Conservation (phyloP, 2,797 vertebrate genomes). For the Lithobates sylvaticus region DNA sequence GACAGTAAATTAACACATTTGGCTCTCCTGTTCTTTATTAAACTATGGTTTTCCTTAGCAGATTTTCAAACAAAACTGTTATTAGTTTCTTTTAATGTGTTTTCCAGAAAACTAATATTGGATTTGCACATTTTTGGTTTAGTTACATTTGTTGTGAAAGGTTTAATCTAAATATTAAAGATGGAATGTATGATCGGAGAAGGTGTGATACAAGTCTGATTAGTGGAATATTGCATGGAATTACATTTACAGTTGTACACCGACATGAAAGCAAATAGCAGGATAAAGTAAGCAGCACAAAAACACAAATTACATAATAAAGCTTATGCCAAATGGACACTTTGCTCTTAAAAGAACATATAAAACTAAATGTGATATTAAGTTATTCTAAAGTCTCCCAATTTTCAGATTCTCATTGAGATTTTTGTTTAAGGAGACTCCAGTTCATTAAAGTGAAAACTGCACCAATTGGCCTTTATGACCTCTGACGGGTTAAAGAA, state of each 20-base stretch:
- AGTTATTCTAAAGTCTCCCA: too few relatives aligned
- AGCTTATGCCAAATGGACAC: background rate
- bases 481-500: too few relatives aligned
- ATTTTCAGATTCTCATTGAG: too few relatives aligned
- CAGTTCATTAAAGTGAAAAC: too few relatives aligned
- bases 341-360: background rate
- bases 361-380: too few relatives aligned
- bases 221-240: background rate
- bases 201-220: conserved; percentile 10
- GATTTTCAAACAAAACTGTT: conserved; percentile 32
- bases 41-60: background rate
- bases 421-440: too few relatives aligned
- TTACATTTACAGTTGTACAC: background rate
- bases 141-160: conserved; percentile 16
- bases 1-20: conserved; percentile 57
- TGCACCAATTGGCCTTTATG: too few relatives aligned
- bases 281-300: background rate
- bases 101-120: conserved; percentile 25
- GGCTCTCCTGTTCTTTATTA: conserved; percentile 27
- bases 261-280: background rate
- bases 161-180: conserved; percentile 25
- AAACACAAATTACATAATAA: background rate
- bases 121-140: conserved; percentile 2
- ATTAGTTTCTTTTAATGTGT: conserved; percentile 34
- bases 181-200: background rate